Conservation (phyloP, 2,113 vertebrate species). For the Triplophysa tibetana region DNA sequence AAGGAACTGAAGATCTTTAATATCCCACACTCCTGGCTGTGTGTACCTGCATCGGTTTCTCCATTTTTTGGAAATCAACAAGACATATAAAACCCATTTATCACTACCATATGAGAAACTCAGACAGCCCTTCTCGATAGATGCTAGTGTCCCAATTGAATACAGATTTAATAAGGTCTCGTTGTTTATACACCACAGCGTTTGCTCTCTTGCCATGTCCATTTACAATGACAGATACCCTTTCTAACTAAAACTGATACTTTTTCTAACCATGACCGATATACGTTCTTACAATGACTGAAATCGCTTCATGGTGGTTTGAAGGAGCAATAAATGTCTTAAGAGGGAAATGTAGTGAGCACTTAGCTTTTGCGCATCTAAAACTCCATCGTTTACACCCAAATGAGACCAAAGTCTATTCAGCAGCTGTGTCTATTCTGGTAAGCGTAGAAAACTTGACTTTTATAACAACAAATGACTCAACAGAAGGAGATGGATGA, state of each 20-base stretch:
- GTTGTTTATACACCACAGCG: background rate
- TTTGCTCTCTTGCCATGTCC: slow-evolving; percentile 10
- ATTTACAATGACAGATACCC: slow-evolving; percentile 23
- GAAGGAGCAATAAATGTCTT: background rate
- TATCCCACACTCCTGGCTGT: too few species aligned
- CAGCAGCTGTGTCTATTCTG: background rate
- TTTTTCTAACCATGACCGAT: background rate
- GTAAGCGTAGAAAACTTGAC: background rate
- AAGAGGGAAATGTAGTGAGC: slow-evolving; percentile 5
- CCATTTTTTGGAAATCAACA: background rate
- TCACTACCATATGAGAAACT: background rate
- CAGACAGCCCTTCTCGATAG: background rate
- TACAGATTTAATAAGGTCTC: background rate
- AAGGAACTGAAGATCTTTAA: too few species aligned
- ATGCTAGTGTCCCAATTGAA: background rate
- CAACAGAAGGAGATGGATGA: background rate
- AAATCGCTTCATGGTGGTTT: background rate
- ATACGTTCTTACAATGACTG: slow-evolving; percentile 7
- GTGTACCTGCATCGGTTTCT: background rate
- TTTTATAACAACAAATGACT: background rate
- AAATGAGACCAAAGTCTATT: slow-evolving; percentile 7
- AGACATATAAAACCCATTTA: background rate
- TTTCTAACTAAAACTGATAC: background rate
- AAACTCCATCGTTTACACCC: background rate
- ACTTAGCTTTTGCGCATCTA: background rate